Evolutionary conservation across 1,140 invertebrate species (phyloP), one percentile per base, ranked within the genome.

Genomic region (Pogonognathellus flavescens): DNA sequence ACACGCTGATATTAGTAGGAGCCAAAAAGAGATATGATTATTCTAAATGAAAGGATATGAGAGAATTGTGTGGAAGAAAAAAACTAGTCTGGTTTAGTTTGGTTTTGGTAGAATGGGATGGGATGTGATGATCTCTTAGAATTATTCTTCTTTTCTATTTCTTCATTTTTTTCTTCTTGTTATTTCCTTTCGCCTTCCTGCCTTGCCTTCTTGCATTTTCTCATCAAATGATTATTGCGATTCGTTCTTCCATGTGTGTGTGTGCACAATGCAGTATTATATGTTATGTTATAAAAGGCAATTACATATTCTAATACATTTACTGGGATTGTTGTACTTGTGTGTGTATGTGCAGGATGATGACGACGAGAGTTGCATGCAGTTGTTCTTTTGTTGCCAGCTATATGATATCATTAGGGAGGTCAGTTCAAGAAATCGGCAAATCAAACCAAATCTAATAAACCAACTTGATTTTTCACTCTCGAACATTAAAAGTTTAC

Each of bases 91-190:
- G 53, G 31, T 31, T 31, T 31, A 11, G 60, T 25, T 59, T 11
- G 13, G 14, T 3, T 59, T 59, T 25, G 9, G 13, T 76, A 49
- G 5, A 18, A n/a, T 50, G 18, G 25, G 22, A 49, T 11, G 49
- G 70, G 70, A 76, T 76, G 70, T 76, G 70, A 76, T 76, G 70
- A 76, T 76, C 70, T 76, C 70, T 76, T 76, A 76, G 70, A 76
- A 76, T 18, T 76, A 76, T 66, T 66, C 62, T 60, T 60, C 59
- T 41, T 70, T 70, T 13, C 25, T 8, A 18, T 76, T 76, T 76
- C 70, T 50, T 49, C 11, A 76, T 76, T 76, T 76, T 49, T 76
- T 72, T 72, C 16, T n/a, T 10, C 0, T 25, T 50, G 1, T 49
- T 6, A 3, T 13, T 72, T 31, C 41, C 66, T 31, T 49, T 66